Evolutionary conservation across 2,888 invertebrate genomes (phyloP), one percentile per base, ranked within the genome.

Genomic region (Lomographa bimaculata): DNA sequence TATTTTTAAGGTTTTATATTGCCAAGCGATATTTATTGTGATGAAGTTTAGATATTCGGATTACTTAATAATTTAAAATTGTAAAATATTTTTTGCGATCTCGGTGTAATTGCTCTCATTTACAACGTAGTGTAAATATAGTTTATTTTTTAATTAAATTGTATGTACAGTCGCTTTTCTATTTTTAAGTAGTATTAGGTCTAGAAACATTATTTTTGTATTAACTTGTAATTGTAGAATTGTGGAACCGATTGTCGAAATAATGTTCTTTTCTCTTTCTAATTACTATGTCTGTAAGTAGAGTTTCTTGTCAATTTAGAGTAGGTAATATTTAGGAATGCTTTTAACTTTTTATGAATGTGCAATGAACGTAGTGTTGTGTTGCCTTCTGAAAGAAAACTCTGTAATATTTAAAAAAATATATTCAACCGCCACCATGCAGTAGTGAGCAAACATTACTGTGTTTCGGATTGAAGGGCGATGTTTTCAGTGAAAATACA

Each of bases 21-120:
- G 85, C 84, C 71, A 86, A 86, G 86, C 86, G 82, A 86, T 85
- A 85, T 79, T 47, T 16, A 45, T 39, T 83, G 82, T 85, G 83
- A 84, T 85, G 42, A 48, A 38, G 46, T 48, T 47, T 44, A 32
- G 42, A 33, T 21, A 18, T 36, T 35, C 10, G 3, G 9, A 25
- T n/a, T n/a, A 25, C 7, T 25, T n/a, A 16, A 16, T 23, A 5
- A 21, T 23, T 40, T 28, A 10, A 26, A 16, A 28, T 20, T 30
- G 29, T 41, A 8, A 27, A 24, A 7, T 36, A 18, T 26, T 36
- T 42, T 43, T 43, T 28, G 27, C 23, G 19, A 42, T 30, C 18
- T 27, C 20, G 3, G 16, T 27, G 23, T 14, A 26, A 17, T 35
- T 25, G 35, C 25, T 35, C 41, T 29, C 5, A 25, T 24, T 29